phyloP scores from a whole-genome alignment of 2,113 vertebrate species.

The Triplophysa siluroides region DNA sequence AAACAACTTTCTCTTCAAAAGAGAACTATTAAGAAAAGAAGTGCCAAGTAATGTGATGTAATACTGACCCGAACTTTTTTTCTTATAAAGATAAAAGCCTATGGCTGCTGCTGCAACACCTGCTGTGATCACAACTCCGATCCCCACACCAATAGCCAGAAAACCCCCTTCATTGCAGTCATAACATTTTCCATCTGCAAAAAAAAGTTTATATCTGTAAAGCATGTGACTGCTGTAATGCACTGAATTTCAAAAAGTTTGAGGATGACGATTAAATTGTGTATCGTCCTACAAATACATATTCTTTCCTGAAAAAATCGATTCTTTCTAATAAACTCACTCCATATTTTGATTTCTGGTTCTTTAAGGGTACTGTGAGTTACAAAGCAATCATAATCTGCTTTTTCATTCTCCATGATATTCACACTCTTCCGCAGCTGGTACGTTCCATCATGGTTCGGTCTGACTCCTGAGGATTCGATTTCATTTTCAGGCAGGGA shows the following conservation, averaged over 20 bases:
- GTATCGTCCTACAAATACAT: no score
- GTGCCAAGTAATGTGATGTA: no score
- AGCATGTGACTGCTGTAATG: background rate
- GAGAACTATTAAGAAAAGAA: no score
- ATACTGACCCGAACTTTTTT: background rate
- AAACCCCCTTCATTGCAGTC: background rate
- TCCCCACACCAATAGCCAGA: background rate
- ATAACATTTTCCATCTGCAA: slow-evolving; percentile 1
- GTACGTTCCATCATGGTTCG: slow-evolving; percentile 38
- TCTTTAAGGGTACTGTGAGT: background rate
- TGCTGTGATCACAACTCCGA: background rate
- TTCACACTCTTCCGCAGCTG: slow-evolving; percentile 33
- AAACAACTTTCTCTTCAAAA: no score
- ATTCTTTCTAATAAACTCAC: background rate
- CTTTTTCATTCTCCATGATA: background rate
- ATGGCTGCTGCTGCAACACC: background rate
- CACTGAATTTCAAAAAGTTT: no score
- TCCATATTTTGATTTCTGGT: background rate
- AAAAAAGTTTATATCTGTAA: background rate
- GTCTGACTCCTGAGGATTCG: slow-evolving; percentile 24
- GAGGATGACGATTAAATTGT: no score
- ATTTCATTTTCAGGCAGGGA: slow-evolving; percentile 22
- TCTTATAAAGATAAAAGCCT: background rate
- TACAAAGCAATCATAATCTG: slow-evolving; percentile 29
- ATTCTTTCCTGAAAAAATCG: no score